A percentile compares a stretch with the other conserved stretches of the same genome.
phyloP scores from a whole-genome alignment of 1,140 invertebrate species.

The Venturia canescens region DNA sequence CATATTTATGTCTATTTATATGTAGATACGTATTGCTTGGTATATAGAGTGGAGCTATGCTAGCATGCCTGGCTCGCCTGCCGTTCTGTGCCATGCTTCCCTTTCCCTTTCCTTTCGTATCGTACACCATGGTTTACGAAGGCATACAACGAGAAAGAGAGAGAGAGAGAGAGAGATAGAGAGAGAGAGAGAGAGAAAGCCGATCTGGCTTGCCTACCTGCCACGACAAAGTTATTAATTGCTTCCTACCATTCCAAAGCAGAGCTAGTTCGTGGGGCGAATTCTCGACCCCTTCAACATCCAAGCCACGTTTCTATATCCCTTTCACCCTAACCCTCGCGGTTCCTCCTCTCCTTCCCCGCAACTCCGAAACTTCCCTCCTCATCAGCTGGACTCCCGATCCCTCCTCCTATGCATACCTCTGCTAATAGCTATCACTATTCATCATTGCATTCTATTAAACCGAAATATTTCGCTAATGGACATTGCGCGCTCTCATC shows the following conservation, averaged over 20 bases:
- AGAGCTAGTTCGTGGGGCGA: slow-evolving; percentile 45
- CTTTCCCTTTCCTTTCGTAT: slow-evolving; percentile 11
- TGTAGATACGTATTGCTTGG: background rate
- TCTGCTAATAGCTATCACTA: slow-evolving; percentile 60
- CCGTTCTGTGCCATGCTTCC: slow-evolving; percentile 39
- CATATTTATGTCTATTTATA: background rate
- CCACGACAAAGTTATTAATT: slow-evolving; percentile 75
- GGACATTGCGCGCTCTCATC: slow-evolving; percentile 34
- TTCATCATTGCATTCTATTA: slow-evolving; percentile 57
- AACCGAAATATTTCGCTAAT: slow-evolving; percentile 48
- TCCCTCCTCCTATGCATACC: slow-evolving; percentile 24
- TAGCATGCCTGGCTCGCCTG: slow-evolving; percentile 59
- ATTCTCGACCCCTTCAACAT: slow-evolving; percentile 44
- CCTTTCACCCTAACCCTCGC: slow-evolving; percentile 46
- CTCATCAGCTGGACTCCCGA: background rate
- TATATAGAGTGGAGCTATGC: slow-evolving; percentile 40
- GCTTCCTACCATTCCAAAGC: slow-evolving; percentile 71
- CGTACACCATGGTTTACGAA: background rate
- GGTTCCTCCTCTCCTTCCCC: slow-evolving; percentile 1
- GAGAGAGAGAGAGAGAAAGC: background rate
- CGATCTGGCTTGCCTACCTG: slow-evolving; percentile 55
- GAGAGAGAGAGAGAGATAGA: background rate
- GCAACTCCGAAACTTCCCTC: background rate
- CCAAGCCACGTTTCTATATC: slow-evolving; percentile 45
- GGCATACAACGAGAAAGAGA: background rate